Evolutionary conservation across 2,888 invertebrate genomes (phyloP).

Genomic region (Tuta absoluta): DNA sequence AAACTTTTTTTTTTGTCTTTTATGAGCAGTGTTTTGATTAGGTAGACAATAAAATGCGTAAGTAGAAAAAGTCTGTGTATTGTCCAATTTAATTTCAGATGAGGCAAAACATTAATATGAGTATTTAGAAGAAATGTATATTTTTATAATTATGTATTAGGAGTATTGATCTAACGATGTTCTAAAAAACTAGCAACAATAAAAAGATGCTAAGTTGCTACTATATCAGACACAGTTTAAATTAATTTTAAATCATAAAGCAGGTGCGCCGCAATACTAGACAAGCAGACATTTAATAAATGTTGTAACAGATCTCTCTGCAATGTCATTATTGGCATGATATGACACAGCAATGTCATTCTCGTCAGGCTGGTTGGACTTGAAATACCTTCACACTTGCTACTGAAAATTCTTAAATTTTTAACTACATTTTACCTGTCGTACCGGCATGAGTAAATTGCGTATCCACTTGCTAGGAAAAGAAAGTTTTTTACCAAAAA

Average conservation of each 20-base stretch:
- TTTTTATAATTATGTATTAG: too few relatives aligned
- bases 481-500: neutral
- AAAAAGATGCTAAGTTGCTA: neutral
- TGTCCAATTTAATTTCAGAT: too few relatives aligned
- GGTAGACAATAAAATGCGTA: too few relatives aligned
- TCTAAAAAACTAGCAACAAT: too few relatives aligned
- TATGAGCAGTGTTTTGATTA: too few relatives aligned
- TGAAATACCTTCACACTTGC: conserved; percentile 7
- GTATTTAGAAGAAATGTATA: too few relatives aligned
- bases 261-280: too few relatives aligned
- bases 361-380: conserved; percentile 3
- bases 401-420: conserved; percentile 32
- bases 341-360: conserved; percentile 16
- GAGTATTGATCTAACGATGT: too few relatives aligned
- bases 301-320: neutral
- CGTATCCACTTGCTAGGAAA: neutral
- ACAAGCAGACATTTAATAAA: neutral
- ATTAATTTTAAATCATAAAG: too few relatives aligned
- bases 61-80: too few relatives aligned
- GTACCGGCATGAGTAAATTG: conserved; percentile 43
- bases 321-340: neutral
- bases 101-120: too few relatives aligned
- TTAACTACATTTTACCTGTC: conserved; percentile 36
- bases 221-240: neutral
- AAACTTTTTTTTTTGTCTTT: too few relatives aligned